Base-by-base conservation (phyloP, 2,888 invertebrate species). In the Athrips mouffetella region DNA sequence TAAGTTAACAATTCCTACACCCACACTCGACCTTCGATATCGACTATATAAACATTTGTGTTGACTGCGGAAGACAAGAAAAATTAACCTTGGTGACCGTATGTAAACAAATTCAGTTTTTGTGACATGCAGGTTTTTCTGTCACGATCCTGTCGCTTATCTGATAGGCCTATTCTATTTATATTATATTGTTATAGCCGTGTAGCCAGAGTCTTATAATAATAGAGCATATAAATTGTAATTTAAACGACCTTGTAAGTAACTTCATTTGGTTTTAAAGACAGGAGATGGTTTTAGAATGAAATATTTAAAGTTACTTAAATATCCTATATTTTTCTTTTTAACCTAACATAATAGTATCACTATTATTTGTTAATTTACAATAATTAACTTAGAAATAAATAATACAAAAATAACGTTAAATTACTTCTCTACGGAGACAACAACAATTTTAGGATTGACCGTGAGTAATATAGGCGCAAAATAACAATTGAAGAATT, bases 381-480 rank as follows among this genome's bases (percentile, higher is more conserved):
- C 86, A 87, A 78, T 71, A 70, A 75, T 81, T 81, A 81, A 76
- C 83, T 86, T 86, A 76, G 70, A 74, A 87, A 87, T 87, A 87
- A 88, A 88, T 88, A 87, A 85, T 85, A 82, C 71, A 81, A 84
- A 79, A 78, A 80, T 81, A 87, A 83, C 80, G 73, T 80, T 79
- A 80, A 70, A 72, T 77, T 76, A 79, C 63, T 65, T 71, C 72
- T 71, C 75, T 58, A 54, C 53, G 47, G 57, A 68, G 76, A 80
- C 77, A 78, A 80, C 79, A 82, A 83, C 78, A 80, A 77, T 75
- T 33, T 76, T 78, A 65, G 70, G 68, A 72, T 67, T 69, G 70
- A 66, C 68, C 73, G 67, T n/a, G n/a, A 74, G 70, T 69, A 68
- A 71, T 72, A 68, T 71, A 71, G 66, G 58, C 63, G 63, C 60